phyloP scores from a whole-genome alignment of 2,113 vertebrate genomes.

The Phodopus roborovskii region DNA sequence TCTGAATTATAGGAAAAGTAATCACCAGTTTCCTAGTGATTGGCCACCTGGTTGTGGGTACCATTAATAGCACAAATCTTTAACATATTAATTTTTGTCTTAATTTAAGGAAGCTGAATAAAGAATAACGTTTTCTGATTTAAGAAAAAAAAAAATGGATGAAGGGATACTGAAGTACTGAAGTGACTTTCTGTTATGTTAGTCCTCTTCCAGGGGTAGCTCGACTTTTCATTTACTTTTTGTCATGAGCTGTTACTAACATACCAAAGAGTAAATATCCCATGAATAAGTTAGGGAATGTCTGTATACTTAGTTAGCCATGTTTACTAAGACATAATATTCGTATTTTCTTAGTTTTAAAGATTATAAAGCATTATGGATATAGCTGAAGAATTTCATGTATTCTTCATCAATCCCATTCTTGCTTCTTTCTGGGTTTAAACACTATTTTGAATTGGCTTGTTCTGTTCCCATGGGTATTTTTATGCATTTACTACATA shows the following conservation, averaged over 20 bases:
- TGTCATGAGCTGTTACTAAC: conserved; percentile 32
- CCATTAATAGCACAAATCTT: background rate
- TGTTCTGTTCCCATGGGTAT: conserved; percentile 13
- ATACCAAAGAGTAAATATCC: background rate
- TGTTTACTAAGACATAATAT: conserved; percentile 40
- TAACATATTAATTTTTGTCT: conserved; percentile 43
- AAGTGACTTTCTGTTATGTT: conserved; percentile 52
- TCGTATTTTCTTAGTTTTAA: conserved; percentile 51
- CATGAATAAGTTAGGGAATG: background rate
- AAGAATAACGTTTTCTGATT: conserved; percentile 22
- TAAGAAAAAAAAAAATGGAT: background rate
- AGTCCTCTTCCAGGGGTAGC: conserved; percentile 23
- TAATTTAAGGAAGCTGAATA: conserved; percentile 38
- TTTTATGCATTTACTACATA: conserved; percentile 60
- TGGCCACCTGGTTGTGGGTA: background rate
- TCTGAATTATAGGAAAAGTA: conserved; percentile 48
- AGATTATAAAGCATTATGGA: conserved; percentile 4
- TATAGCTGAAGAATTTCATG: background rate
- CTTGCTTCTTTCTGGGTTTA: conserved; percentile 37
- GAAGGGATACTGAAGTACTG: conserved; percentile 1
- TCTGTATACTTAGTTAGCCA: background rate
- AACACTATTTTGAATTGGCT: conserved; percentile 51
- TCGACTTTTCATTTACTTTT: conserved; percentile 34
- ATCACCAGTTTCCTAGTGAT: conserved; percentile 14
- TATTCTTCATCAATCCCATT: conserved; percentile 16